Base-by-base conservation (phyloP, 2,113 vertebrate genomes). In the Platysternon megacephalum region DNA sequence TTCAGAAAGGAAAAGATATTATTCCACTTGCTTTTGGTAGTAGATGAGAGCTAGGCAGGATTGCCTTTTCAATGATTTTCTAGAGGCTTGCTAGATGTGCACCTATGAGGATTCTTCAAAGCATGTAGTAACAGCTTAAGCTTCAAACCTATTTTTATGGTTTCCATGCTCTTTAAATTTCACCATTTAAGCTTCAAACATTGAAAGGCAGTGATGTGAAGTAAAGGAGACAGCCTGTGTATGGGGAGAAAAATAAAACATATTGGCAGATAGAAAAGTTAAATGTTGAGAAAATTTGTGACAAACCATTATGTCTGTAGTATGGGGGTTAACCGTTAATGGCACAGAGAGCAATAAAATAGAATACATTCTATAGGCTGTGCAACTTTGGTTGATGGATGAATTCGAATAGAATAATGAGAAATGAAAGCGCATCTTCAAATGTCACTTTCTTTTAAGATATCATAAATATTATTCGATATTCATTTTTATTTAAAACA, bases 161-260 rank as follows among this genome's bases (percentile, higher is more conserved):
- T 84, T 91, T 78, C 22, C 44, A 65, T 83, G 78, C 72, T 94
- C 65, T 96, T 96, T 94, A 90, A 56, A 24, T 88, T 94, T 80
- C 85, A 94, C 72, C 6, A 13, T 93, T 93, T 95, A 91, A 93
- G 58, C 46, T 96, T 95, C 89, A 91, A 91, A 94, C 16, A 21
- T 93, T 87, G 76, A 85, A 97, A 95, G 53, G 80, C 44, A 83
- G 21, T 88, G 56, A 91, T 93, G 76, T 86, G 89, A 95, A 96
- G 78, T 90, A 51, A 94, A 76, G 86, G 16, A 96, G 79, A 91
- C 55, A 95, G 88, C 12, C 78, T 89, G 82, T 84, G 76, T 58
- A 79, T 13, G 39, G 65, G 82, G 79, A 1, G 55, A 89, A 86
- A 85, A 56, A 11, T 72, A 48, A 86, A 93, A 84, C n/a, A 89